Conservation (phyloP, 2,888 invertebrate genomes). For the Acrobasis suavella region DNA sequence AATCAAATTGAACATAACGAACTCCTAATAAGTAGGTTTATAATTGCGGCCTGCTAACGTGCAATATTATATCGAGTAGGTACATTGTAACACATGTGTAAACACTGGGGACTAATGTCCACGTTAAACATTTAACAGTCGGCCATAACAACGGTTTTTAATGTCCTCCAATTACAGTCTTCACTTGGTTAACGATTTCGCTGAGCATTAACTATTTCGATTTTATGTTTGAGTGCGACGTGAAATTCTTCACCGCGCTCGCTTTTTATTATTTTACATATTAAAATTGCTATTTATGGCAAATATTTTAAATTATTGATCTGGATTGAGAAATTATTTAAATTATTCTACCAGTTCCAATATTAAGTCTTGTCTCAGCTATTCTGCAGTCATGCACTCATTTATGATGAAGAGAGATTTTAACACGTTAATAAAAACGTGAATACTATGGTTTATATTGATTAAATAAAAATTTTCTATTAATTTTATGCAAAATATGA, state of each 20-base stretch:
- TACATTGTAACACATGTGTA: conserved; percentile 71
- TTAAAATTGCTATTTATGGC: conserved; percentile 32
- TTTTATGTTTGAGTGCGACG: conserved; percentile 72
- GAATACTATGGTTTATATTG: no score
- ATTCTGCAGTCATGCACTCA: background rate
- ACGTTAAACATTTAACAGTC: conserved; percentile 76
- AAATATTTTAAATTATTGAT: conserved; percentile 23
- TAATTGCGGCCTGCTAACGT: conserved; percentile 32
- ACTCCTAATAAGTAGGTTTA: conserved; percentile 37
- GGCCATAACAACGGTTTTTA: conserved; percentile 76
- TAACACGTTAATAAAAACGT: no score
- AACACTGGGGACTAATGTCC: conserved; percentile 73
- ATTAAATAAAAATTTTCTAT: no score
- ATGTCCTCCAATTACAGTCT: conserved; percentile 80
- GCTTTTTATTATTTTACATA: conserved; percentile 42
- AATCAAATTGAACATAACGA: conserved; percentile 8
- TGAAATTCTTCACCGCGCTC: conserved; percentile 55
- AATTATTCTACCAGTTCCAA: background rate
- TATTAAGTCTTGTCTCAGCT: background rate
- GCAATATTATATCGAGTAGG: conserved; percentile 41
- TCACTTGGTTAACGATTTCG: conserved; percentile 76
- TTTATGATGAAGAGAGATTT: no score
- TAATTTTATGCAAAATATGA: no score
- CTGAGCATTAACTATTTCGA: conserved; percentile 78
- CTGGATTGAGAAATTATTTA: background rate